Evolutionary conservation across 2,888 invertebrate genomes (phyloP).

Genomic region (Megamerina dolium): DNA sequence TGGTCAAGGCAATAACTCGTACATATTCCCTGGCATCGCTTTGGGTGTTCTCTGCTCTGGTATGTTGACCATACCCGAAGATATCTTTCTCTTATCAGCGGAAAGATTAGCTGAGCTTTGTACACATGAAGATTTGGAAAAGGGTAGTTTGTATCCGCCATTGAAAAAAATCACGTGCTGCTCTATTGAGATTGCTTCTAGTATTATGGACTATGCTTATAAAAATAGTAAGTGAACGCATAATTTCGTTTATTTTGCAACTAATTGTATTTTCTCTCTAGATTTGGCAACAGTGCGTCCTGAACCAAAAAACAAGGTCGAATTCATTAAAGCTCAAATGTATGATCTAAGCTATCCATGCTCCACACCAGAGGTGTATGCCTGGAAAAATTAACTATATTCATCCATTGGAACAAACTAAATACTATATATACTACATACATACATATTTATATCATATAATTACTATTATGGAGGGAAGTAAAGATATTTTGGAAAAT

Average conservation of each 20-base stretch:
- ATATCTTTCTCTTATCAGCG: conserved; percentile 86
- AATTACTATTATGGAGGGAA: too few relatives aligned
- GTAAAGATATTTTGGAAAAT: too few relatives aligned
- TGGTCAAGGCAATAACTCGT: conserved; percentile 97
- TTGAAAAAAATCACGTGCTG: conserved; percentile 75
- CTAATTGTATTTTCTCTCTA: conserved; percentile 39
- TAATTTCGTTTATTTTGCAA: conserved; percentile 1
- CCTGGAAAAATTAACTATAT: conserved; percentile 53
- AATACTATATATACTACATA: too few relatives aligned
- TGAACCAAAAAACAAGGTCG: conserved; percentile 65
- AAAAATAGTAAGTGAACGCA: conserved; percentile 55
- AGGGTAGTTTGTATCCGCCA: conserved; percentile 89
- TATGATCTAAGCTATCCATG: conserved; percentile 67
- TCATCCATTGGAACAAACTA: too few relatives aligned
- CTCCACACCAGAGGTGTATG: conserved; percentile 59
- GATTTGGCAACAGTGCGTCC: conserved; percentile 74
- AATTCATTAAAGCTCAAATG: conserved; percentile 73
- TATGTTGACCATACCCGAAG: conserved; percentile 83
- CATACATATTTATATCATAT: too few relatives aligned
- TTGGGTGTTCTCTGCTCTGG: conserved; percentile 85
- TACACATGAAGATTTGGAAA: conserved; percentile 68
- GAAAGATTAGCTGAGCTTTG: conserved; percentile 78
- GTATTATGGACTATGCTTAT: conserved; percentile 78
- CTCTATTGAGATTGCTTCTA: conserved; percentile 79
- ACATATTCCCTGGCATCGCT: conserved; percentile 95